Base-by-base conservation (phyloP, 1,140 invertebrate species). In the Pantala flavescens region DNA sequence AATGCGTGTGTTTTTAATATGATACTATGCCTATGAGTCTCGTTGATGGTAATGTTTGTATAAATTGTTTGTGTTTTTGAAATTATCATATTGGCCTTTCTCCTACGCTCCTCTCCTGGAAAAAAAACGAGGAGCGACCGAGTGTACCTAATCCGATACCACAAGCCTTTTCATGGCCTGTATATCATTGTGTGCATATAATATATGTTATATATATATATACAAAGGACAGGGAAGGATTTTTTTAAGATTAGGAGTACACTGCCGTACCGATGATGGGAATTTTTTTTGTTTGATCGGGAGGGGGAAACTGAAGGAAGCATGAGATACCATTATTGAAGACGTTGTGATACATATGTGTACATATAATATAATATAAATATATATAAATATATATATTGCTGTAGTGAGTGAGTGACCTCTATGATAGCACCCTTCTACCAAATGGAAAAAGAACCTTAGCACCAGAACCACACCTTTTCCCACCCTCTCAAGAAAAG, bases 1-100 rank as follows among this genome's bases (percentile, higher is more conserved):
- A 63, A 63, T 63, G 49, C 49, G 49, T 63, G 49, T 63, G 49
- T 63, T 63, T 63, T 63, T 63, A 63, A 63, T 63, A 63, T 63
- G 49, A 63, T 63, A 63, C 3, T 63, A 63, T 63, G 49, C 49
- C 49, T 63, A 63, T 14, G 49, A 63, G 49, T 63, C 14, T 63
- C 49, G 49, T 63, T 63, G 49, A 63, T 63, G 49, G 49, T 63
- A 63, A 63, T 63, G 49, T 63, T 63, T 63, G 49, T 63, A 63
- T 19, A 63, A 63, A 63, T 63, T 63, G 49, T 63, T 63, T 63
- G 49, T 63, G 49, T 63, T 63, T 63, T 63, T 19, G n/a, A 63
- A 63, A 63, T 63, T 63, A 63, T 63, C 49, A 63, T 63, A 16
- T 7, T 7, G 49, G 49, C 49, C 49, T 63, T 63, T 63, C n/a